Base-by-base conservation (phyloP, 2,113 vertebrate genomes). In the Chionomys nivalis region DNA sequence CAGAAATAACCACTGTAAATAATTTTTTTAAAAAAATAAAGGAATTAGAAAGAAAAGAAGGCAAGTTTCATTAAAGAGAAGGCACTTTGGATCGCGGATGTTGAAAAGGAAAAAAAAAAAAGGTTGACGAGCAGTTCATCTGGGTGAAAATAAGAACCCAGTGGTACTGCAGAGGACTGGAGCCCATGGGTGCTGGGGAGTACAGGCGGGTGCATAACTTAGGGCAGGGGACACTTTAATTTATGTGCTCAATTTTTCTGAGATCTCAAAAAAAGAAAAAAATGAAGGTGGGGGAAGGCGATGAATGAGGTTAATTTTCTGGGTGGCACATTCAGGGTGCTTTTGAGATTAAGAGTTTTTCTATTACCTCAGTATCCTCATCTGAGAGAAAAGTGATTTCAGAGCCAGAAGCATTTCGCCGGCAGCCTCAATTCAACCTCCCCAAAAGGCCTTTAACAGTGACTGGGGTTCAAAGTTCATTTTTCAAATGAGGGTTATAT, bases 211-310 rank as follows among this genome's bases (percentile, higher is more conserved):
- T 95, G 92, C 44, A 93, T 78, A 98, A 96, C 90, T 97, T 98
- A 94, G 96, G 96, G 94, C 89, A 39, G 81, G 39, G 33, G 88
- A 97, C 97, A 95, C 55, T 98, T 98, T 98, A 95, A 97, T 98
- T 98, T 98, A 97, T 97, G 94, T 97, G 66, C 86, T 92, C 94
- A 58, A 93, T 97, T 97, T 97, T 93, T 94, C 78, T 87, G 78
- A 77, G 52, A 96, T 94, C 94, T 98, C 90, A 91, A 94, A 97
- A 97, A 89, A 89, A 75, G 13, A 93, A 95, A 97, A 89, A 91
- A 89, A 86, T 96, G 81, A 92, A 97, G 63, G 87, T 68, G 58
- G 87, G 78, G 86, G 7, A 76, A 85, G 94, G 96, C 68, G 52
- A 96, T 96, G 92, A 96, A 98, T 97, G 90, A 94, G 87, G 55